phyloP scores from a whole-genome alignment of 2,888 invertebrate genomes.

The Empis livida region DNA sequence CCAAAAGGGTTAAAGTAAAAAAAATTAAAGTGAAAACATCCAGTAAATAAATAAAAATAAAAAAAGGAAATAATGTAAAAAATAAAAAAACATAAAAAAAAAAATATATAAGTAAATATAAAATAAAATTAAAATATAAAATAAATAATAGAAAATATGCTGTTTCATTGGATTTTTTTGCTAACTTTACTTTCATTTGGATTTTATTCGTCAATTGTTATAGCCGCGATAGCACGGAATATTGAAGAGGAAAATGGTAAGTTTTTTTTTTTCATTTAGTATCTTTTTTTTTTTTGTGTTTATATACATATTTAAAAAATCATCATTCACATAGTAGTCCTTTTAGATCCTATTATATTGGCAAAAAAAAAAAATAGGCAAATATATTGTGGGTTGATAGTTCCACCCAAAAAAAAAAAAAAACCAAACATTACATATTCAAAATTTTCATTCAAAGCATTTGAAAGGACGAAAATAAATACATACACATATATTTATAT shows the following conservation, averaged over 20 bases:
- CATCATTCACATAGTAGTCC: no score
- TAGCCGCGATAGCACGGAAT: conserved; percentile 28
- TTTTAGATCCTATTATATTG: no score
- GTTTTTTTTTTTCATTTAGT: conserved; percentile 11
- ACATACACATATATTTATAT: no score
- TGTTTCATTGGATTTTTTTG: conserved; percentile 13
- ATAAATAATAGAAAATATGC: conserved; percentile 1
- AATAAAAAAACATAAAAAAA: not conserved
- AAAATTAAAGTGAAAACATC: no score
- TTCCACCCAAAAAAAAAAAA: no score
- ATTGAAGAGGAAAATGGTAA: conserved; percentile 35
- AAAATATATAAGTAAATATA: not conserved
- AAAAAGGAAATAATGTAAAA: not conserved
- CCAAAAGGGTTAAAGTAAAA: no score
- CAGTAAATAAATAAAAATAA: not conserved
- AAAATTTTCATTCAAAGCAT: no score
- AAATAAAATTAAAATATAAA: not conserved
- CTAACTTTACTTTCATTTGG: conserved; percentile 12
- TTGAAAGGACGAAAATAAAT: no score
- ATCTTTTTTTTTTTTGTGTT: not conserved
- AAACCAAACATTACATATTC: no score
- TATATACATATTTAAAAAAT: not conserved
- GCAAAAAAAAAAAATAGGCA: no score
- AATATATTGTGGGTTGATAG: no score
- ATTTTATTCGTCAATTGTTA: conserved; percentile 9